A percentile compares a stretch with the other conserved stretches of the same genome.
Conservation (phyloP, 2,113 vertebrate species). For the Turdus rufiventris region DNA sequence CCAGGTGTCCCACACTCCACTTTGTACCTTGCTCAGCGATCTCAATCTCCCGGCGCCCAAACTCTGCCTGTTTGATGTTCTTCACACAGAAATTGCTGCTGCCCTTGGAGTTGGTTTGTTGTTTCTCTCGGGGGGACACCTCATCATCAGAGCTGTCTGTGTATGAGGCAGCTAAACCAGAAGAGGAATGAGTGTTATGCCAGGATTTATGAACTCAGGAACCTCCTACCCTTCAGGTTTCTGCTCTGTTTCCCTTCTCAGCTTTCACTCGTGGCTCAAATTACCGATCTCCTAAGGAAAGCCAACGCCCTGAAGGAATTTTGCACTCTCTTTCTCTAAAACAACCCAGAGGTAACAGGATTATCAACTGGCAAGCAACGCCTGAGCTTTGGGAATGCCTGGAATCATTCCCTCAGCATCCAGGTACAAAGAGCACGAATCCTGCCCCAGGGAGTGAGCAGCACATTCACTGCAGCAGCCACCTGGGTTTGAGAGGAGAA, state of each 20-base stretch:
- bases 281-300: not conserved
- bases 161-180: conserved; percentile 85
- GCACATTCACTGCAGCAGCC: rapidly evolving
- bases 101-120: conserved; percentile 90
- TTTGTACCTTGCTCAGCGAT: conserved; percentile 90
- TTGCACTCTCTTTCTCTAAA: not conserved
- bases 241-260: not conserved
- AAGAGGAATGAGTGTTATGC: not conserved
- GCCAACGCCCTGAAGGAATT: not conserved
- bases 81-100: conserved; percentile 95
- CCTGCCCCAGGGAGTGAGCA: not conserved
- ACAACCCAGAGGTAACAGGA: not conserved
- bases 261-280: not conserved
- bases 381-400: not conserved
- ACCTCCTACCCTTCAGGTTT: not conserved
- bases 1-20: not conserved
- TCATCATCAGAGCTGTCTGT: conserved; percentile 96
- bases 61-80: conserved; percentile 95
- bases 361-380: not conserved
- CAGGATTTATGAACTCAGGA: not conserved
- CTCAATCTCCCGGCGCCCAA: conserved; percentile 93
- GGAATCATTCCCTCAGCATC: not conserved
- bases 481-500: rapidly evolving
- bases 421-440: not conserved
- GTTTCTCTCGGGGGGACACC: conserved; percentile 89